Percentiles rank a stretch among this genome's conserved stretches.
Evolutionary conservation across 1,140 invertebrate species (phyloP).

Genomic region (Atopsyche davidsoni): DNA sequence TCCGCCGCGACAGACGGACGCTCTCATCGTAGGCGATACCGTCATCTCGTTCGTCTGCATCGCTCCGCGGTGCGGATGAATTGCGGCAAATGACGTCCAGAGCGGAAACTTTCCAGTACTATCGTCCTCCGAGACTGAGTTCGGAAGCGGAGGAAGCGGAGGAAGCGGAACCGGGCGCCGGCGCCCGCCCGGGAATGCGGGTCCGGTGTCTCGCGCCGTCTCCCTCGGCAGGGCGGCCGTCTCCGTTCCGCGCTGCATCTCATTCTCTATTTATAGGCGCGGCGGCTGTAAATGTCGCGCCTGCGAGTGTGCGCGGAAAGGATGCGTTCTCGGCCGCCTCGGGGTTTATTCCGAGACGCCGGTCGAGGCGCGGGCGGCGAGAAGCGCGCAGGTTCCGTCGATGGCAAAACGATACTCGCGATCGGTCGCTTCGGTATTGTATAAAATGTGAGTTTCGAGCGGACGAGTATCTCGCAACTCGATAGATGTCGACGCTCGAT

Average conservation of each 20-base stretch:
- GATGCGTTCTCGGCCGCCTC: slow-evolving; percentile 7
- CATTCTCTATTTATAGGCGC: slow-evolving; percentile 17
- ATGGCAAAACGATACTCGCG: too few relatives aligned
- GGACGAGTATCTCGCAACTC: too few relatives aligned
- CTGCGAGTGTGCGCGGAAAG: slow-evolving; percentile 11
- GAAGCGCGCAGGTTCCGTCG: neutral
- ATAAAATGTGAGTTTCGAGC: too few relatives aligned
- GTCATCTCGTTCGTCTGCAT: too few relatives aligned
- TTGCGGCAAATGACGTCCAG: too few relatives aligned
- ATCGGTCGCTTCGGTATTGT: neutral
- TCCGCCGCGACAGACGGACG: too few relatives aligned
- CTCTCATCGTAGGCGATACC: too few relatives aligned
- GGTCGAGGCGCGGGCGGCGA: neutral
- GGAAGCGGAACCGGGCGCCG: neutral
- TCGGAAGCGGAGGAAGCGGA: neutral
- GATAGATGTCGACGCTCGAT: too few relatives aligned
- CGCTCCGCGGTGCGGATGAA: too few relatives aligned
- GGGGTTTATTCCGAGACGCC: slow-evolving; percentile 12
- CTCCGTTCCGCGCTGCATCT: slow-evolving; percentile 1
- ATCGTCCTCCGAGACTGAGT: too few relatives aligned
- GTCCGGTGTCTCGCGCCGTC: neutral
- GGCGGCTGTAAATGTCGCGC: slow-evolving; percentile 16
- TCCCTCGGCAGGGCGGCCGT: neutral
- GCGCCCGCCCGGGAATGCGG: neutral
- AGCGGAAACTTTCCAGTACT: too few relatives aligned